Percentiles rank a stretch among this genome's conserved stretches.
These are phyloP conservation scores for Hormaphis cornu DNA, from an alignment of 1,140 invertebrate genomes.

Conservation along the genomic window DNA sequence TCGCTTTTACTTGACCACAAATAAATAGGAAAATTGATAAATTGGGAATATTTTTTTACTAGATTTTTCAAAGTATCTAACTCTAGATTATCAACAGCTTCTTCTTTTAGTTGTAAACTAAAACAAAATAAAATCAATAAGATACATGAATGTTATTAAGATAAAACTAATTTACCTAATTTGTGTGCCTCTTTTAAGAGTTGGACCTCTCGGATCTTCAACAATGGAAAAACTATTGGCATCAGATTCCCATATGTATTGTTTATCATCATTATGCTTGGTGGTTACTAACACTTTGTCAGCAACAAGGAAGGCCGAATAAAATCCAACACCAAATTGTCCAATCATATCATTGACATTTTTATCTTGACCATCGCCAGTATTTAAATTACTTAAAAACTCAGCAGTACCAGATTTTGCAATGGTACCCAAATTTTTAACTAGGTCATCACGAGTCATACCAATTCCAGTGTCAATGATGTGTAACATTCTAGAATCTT, in stretches of 20 bases:
- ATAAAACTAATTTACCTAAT: slow-evolving; percentile 18
- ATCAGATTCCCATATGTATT: slow-evolving; percentile 98
- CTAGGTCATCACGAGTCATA: slow-evolving; percentile 91
- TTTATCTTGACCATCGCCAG: slow-evolving; percentile 46
- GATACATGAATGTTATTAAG: background rate
- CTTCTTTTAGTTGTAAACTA: slow-evolving; percentile 88
- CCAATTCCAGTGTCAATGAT: slow-evolving; percentile 96
- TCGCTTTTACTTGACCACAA: slow-evolving; percentile 91
- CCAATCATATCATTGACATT: slow-evolving; percentile 81
- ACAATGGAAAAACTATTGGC: slow-evolving; percentile 76
- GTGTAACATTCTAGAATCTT: slow-evolving; percentile 86
- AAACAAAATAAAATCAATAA: slow-evolving; percentile 37
- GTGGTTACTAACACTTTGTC: slow-evolving; percentile 85
- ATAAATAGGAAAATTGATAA: slow-evolving; percentile 98
- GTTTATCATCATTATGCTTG: slow-evolving; percentile 90
- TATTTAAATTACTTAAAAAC: slow-evolving; percentile 90
- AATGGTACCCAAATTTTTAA: slow-evolving; percentile 96
- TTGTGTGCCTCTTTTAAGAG: slow-evolving; percentile 76
- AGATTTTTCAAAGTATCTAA: slow-evolving; percentile 79
- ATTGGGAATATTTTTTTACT: slow-evolving; percentile 97
- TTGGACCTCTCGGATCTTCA: slow-evolving; percentile 89
- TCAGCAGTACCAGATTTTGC: slow-evolving; percentile 99
- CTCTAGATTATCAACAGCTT: slow-evolving; percentile 92
- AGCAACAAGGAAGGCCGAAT: slow-evolving; percentile 92
- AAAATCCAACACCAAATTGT: slow-evolving; percentile 97